These are phyloP conservation scores for Leptinotarsa tumamoca DNA, from an alignment of 2,888 invertebrate species.

Conservation along the genomic window DNA sequence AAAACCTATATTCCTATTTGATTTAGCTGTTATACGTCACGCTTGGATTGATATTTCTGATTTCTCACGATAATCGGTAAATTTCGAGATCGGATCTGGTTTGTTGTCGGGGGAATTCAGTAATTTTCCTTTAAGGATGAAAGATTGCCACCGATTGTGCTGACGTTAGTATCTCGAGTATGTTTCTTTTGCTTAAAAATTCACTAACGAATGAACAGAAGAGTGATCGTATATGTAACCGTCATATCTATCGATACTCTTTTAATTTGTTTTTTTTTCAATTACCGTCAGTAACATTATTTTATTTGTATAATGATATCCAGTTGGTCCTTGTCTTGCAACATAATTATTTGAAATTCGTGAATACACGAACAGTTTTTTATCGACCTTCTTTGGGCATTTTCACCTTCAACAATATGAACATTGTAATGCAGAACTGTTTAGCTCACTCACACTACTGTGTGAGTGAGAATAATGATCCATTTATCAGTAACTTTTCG, in stretches of 20 bases:
- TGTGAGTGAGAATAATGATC: no score
- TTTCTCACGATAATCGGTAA: constrained; percentile 28
- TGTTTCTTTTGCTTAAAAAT: neutral
- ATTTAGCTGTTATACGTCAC: constrained; percentile 28
- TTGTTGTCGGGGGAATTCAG: constrained; percentile 13
- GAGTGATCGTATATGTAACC: neutral
- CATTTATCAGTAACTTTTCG: no score
- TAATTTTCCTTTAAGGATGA: constrained; percentile 15
- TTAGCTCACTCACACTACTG: no score
- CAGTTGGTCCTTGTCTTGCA: no score
- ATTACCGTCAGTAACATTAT: no score
- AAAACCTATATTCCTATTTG: constrained; percentile 25
- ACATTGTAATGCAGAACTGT: no score
- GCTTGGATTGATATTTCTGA: constrained; percentile 20
- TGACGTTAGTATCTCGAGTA: constrained; percentile 19
- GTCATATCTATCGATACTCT: neutral
- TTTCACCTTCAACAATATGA: no score
- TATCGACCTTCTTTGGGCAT: no score
- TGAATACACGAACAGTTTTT: no score
- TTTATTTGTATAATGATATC: no score
- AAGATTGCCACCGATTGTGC: neutral
- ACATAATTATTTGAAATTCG: no score
- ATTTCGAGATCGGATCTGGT: constrained; percentile 20
- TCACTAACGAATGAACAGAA: neutral
- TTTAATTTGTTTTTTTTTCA: no score